Base-by-base conservation (phyloP, 2,797 vertebrate species). In the Monodelphis domestica region DNA sequence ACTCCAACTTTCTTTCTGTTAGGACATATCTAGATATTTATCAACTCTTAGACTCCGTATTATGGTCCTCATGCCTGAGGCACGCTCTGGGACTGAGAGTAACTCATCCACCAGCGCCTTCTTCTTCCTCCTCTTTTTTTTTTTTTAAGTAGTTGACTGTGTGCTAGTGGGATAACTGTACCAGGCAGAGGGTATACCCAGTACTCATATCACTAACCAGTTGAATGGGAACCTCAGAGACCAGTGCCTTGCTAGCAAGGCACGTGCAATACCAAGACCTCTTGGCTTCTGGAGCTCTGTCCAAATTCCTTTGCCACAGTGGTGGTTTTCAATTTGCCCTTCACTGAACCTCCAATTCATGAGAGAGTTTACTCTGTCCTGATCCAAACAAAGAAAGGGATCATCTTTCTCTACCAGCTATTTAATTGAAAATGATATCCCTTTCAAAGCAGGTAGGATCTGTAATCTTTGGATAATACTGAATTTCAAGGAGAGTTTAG, bases 291-390 rank as follows among this genome's bases (percentile, higher is more conserved):
- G 70, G 92, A 91, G 12, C 59, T 90, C 21, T 59, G 89, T 21
- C 90, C 50, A 89, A 78, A 89, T 57, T 6, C 88, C 94, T 95
- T 55, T 78, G 14, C 78, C 88, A 63, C 24, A 94, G 24, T 15
- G 53, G 52, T 84, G 12, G 10, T 38, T 59, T 95, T 93, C 87
- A 91, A 63, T 92, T 53, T n/a, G 9, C 6, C 10, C 52, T 51
- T 28, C 88, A 51, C 38, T 38, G n/a, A 78, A 78, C n/a, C 63
- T 78, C n/a, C 29, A 88, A 30, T 52, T 88, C 24, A 12, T 50
- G 52, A 11, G 28, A 88, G 51, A 17, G 45, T 88, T 88, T 51
- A 53, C 51, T 53, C 28, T 53, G 52, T 53, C 53, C 26, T 12
- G 4, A 9, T 33, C 45, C 52, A 53, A 11, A 17, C 51, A 53